Evolutionary conservation across 2,888 invertebrate species (phyloP).

Genomic region (Clivina fossor): DNA sequence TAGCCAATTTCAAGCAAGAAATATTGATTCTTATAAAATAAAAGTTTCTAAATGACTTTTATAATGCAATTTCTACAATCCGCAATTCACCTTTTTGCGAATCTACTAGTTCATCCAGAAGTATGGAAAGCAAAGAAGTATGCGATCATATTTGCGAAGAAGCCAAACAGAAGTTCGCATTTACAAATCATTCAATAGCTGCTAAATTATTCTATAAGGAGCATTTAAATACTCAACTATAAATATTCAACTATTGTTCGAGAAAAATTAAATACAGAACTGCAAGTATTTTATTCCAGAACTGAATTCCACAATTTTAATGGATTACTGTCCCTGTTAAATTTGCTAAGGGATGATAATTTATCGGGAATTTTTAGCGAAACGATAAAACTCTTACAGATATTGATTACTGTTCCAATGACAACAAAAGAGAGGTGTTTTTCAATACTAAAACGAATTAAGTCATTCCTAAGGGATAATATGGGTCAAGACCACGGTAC

Average conservation of each 20-base stretch:
- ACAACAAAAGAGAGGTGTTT: constrained; percentile 33
- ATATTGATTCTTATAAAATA: too few relatives aligned
- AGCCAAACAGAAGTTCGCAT: constrained; percentile 35
- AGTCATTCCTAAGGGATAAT: too few relatives aligned
- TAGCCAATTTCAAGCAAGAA: too few relatives aligned
- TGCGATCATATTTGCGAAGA: constrained; percentile 37
- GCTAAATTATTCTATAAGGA: constrained; percentile 34
- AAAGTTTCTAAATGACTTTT: too few relatives aligned
- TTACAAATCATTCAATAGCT: constrained; percentile 36
- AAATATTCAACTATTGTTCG: constrained; percentile 32
- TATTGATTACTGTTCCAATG: constrained; percentile 37
- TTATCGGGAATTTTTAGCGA: too few relatives aligned
- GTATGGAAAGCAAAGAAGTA: constrained; percentile 37
- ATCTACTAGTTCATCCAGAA: too few relatives aligned
- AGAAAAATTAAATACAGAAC: constrained; percentile 34
- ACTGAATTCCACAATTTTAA: constrained; percentile 29
- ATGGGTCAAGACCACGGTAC: too few relatives aligned
- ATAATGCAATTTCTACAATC: too few relatives aligned
- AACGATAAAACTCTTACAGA: constrained; percentile 31
- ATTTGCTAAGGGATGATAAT: constrained; percentile 34
- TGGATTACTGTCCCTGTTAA: constrained; percentile 22
- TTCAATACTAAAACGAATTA: constrained; percentile 34
- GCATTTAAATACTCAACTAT: constrained; percentile 26
- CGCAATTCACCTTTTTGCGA: too few relatives aligned
- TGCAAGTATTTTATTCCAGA: constrained; percentile 34